Percentiles rank a stretch among this genome's conserved stretches.
These are phyloP conservation scores for Lamproptera curius DNA, from an alignment of 2,888 invertebrate species.

Conservation along the genomic window DNA sequence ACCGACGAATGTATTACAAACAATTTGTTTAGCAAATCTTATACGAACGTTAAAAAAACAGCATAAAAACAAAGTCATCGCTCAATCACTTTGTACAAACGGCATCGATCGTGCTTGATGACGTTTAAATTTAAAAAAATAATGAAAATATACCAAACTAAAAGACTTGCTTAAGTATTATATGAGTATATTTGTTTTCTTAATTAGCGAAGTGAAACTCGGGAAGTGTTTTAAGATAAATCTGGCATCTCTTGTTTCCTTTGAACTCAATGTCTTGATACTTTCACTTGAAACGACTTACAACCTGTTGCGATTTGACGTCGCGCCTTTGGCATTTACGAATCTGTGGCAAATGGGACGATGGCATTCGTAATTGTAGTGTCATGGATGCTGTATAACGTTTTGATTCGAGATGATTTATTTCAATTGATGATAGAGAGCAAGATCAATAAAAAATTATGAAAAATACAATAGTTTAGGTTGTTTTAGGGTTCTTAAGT, in stretches of 20 bases:
- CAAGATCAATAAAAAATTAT: no score
- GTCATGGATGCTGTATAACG: neutral
- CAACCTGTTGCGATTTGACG: conserved; percentile 18
- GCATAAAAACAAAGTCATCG: neutral
- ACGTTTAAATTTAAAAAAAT: no score
- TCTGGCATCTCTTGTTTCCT: conserved; percentile 10
- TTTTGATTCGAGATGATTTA: no score
- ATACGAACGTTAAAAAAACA: conserved; percentile 8
- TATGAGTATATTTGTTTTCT: no score
- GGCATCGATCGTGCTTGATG: no score
- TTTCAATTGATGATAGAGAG: no score
- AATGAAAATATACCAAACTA: no score
- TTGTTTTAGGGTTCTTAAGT: no score
- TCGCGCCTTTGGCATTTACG: conserved; percentile 7
- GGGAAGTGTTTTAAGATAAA: no score
- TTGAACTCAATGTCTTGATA: conserved; percentile 19
- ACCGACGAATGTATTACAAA: conserved; percentile 37
- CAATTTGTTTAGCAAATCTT: conserved; percentile 7
- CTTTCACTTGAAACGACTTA: conserved; percentile 17
- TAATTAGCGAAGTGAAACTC: no score
- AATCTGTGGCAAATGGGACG: conserved; percentile 2
- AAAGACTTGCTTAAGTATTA: no score
- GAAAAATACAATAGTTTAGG: no score
- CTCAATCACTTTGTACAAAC: conserved; percentile 1
- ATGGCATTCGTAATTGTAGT: conserved; percentile 1